Evolutionary conservation across 2,113 vertebrate species (phyloP), one percentile per base, ranked within the genome.

Genomic region (Cathartes aura): DNA sequence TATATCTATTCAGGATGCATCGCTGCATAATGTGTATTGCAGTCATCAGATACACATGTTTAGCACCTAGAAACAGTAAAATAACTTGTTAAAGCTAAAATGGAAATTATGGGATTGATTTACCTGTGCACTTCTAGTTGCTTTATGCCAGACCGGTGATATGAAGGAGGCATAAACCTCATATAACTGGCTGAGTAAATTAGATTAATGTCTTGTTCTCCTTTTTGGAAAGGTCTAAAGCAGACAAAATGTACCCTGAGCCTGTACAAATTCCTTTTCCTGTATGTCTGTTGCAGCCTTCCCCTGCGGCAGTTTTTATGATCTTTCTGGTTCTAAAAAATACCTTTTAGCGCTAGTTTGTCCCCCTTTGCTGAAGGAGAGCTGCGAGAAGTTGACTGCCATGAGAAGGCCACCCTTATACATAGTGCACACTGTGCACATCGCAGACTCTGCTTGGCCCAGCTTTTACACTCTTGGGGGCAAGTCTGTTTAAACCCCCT

Each of bases 51-150:
- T 92, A 88, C 93, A 97, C 87, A 58, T 82, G 94, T 97, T 96
- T 95, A 93, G 91, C 71, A 71, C 91, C 89, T 76, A 95, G 91
- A 85, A 96, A 97, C 91, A 96, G 78, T 94, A 90, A 90, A 97
- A 96, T 84, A 91, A 95, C 95, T 97, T 97, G 95, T 97, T 95
- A 90, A 91, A 93, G 64, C 74, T 92, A 67, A 97, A 96, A 97
- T 90, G 90, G 89, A 96, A 97, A 97, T 94, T 79, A 95, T 43
- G 60, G 63, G 71, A 93, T 91, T 93, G 91, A 94, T 94, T 96
- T 94, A 92, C 93, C 80, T 90, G 70, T 36, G 55, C 34, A 48
- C 79, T 93, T 92, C 68, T 58, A 7, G 80, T 81, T 86, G 70
- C 83, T 94, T 91, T 91, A 73, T 94, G 93, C 91, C 95, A 96